Evolutionary conservation across 2,888 invertebrate species (phyloP).

Genomic region (Dicyrtomina minuta): DNA sequence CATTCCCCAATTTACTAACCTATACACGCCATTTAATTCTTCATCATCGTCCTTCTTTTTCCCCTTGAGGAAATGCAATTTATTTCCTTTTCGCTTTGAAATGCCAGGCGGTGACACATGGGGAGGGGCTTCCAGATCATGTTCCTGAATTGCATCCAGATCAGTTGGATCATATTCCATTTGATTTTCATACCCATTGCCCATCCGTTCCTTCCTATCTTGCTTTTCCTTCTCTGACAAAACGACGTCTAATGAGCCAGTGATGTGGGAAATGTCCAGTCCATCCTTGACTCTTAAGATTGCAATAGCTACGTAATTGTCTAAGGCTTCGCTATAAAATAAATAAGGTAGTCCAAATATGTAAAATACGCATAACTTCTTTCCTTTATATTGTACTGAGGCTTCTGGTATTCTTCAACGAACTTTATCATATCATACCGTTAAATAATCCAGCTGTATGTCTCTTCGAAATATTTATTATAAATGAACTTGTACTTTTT

Average conservation of each 20-base stretch:
- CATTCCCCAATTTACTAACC: constrained; percentile 20
- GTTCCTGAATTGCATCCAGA: constrained; percentile 34
- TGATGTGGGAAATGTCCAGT: constrained; percentile 57
- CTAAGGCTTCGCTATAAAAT: constrained; percentile 61
- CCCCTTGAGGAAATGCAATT: constrained; percentile 28
- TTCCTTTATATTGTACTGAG: too few species aligned
- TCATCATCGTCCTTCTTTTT: constrained; percentile 30
- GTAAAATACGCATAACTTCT: not conserved
- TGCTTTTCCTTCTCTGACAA: not conserved
- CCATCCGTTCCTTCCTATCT: too few species aligned
- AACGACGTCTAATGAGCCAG: constrained; percentile 6
- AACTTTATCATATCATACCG: too few species aligned
- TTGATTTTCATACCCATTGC: constrained; percentile 23
- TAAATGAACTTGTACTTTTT: not conserved
- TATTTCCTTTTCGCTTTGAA: constrained; percentile 27
- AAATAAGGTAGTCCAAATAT: too few species aligned
- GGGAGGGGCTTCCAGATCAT: not conserved
- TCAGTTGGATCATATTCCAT: constrained; percentile 35
- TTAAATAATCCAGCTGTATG: too few species aligned
- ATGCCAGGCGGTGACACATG: not conserved
- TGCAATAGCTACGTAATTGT: constrained; percentile 61
- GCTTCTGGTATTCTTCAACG: too few species aligned
- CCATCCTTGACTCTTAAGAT: constrained; percentile 62
- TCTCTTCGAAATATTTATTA: too few species aligned
- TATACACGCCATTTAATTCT: constrained; percentile 31